phyloP scores from a whole-genome alignment of 2,797 vertebrate species.

The Artibeus lituratus region DNA sequence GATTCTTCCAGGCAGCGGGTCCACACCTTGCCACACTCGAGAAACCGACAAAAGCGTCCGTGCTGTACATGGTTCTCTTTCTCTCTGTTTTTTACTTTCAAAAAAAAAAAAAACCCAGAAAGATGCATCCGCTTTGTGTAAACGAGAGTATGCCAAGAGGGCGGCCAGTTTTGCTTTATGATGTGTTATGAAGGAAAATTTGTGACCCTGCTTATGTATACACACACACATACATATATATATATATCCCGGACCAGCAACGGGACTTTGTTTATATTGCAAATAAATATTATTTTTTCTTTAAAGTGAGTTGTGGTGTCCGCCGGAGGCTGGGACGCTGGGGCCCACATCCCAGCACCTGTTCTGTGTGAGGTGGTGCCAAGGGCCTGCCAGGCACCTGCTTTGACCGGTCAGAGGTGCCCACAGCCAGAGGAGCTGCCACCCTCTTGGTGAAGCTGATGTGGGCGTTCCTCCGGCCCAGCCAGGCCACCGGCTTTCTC shows the following conservation, averaged over 20 bases:
- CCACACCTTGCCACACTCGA: slow-evolving; percentile 91
- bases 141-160: slow-evolving; percentile 88
- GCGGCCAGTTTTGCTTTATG: slow-evolving; percentile 90
- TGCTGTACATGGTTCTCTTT: slow-evolving; percentile 87
- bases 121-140: slow-evolving; percentile 89
- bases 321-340: slow-evolving; percentile 35
- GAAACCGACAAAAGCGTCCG: slow-evolving; percentile 90
- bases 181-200: slow-evolving; percentile 92
- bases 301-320: slow-evolving; percentile 83
- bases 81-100: slow-evolving; percentile 69
- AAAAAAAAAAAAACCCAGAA: slow-evolving; percentile 79
- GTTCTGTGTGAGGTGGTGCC: background rate
- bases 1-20: slow-evolving; percentile 94
- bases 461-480: background rate
- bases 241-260: slow-evolving; percentile 90
- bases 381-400: background rate
- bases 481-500: background rate
- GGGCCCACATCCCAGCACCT: background rate
- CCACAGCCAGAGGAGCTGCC: background rate
- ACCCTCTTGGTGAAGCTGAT: background rate
- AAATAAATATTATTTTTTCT: slow-evolving; percentile 99
- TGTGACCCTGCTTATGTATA: slow-evolving; percentile 90
- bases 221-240: slow-evolving; percentile 59
- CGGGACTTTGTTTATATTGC: slow-evolving; percentile 97
- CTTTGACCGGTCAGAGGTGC: background rate